Conservation (phyloP, 2,113 vertebrate genomes). For the Tylochromis polylepis region DNA sequence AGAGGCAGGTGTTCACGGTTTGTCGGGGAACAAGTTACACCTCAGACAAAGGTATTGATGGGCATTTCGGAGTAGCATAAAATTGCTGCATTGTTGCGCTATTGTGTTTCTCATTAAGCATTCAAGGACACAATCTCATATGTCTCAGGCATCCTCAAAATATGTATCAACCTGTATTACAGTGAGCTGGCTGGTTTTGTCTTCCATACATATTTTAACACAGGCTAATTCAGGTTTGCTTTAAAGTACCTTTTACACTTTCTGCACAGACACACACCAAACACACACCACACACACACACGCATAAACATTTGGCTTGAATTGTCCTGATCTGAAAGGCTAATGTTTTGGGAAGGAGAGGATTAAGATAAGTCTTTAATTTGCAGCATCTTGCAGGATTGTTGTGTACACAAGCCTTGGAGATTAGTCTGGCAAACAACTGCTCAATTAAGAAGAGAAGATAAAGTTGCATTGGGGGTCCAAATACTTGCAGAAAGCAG, state of each 20-base stretch:
- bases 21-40: slow-evolving; percentile 42
- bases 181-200: background rate
- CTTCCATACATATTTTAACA: slow-evolving; percentile 8
- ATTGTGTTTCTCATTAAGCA: slow-evolving; percentile 29
- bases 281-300: background rate
- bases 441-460: slow-evolving; percentile 52
- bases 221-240: slow-evolving; percentile 1
- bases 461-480: slow-evolving; percentile 39
- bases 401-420: slow-evolving; percentile 55
- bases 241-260: background rate
- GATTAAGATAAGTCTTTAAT: slow-evolving; percentile 68
- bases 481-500: slow-evolving; percentile 19
- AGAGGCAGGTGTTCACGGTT: slow-evolving; percentile 68
- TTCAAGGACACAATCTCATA: background rate
- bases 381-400: slow-evolving; percentile 54
- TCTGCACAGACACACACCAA: background rate
- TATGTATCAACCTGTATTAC: background rate
- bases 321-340: slow-evolving; percentile 46
- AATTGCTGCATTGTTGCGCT: slow-evolving; percentile 33
- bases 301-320: slow-evolving; percentile 2
- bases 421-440: slow-evolving; percentile 58
- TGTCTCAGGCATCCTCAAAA: background rate
- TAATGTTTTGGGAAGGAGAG: slow-evolving; percentile 51
- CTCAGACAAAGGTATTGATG: slow-evolving; percentile 48
- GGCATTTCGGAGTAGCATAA: slow-evolving; percentile 16